Percentiles rank a stretch among this genome's conserved stretches.
Evolutionary conservation across 2,797 vertebrate species (phyloP).

Genomic region (Macroramphosus scolopax): DNA sequence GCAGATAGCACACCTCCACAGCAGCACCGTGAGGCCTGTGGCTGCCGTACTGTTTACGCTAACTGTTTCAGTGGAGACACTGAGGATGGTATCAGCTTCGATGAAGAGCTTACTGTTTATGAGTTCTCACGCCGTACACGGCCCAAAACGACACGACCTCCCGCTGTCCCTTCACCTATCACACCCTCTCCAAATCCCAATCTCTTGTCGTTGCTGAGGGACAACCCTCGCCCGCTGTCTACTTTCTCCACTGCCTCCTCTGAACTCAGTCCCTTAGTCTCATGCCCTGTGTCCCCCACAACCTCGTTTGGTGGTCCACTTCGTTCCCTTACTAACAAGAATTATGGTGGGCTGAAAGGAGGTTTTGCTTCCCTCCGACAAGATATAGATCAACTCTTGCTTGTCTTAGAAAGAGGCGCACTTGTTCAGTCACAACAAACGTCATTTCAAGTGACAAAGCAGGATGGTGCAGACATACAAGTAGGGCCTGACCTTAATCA

Average conservation of each 20-base stretch:
- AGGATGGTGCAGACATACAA: conserved; percentile 39
- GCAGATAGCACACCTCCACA: conserved; percentile 65
- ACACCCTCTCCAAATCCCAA: conserved; percentile 69
- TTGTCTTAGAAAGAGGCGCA: conserved; percentile 79
- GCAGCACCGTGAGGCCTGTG: conserved; percentile 79
- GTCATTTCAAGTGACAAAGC: conserved; percentile 53
- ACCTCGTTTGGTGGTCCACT: conserved; percentile 70
- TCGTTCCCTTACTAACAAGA: conserved; percentile 79
- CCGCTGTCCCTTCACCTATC: conserved; percentile 52
- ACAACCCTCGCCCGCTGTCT: conserved; percentile 81
- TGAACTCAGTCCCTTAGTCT: conserved; percentile 80
- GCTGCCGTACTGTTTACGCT: conserved; percentile 87
- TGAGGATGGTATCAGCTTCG: conserved; percentile 76
- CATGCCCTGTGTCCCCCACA: conserved; percentile 71
- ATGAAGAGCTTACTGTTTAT: conserved; percentile 75
- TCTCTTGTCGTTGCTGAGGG: conserved; percentile 76
- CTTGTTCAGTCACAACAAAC: conserved; percentile 67
- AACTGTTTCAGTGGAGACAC: conserved; percentile 87
- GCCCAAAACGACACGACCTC: conserved; percentile 63
- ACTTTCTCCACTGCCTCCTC: conserved; percentile 76
- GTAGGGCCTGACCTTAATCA: conserved; percentile 65
- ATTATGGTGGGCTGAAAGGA: conserved; percentile 74
- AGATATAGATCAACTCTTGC: conserved; percentile 85
- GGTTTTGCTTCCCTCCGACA: conserved; percentile 84
- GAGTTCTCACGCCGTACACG: conserved; percentile 71